Conservation (phyloP, 2,113 vertebrate species). For the Pachycephala philippinensis region DNA sequence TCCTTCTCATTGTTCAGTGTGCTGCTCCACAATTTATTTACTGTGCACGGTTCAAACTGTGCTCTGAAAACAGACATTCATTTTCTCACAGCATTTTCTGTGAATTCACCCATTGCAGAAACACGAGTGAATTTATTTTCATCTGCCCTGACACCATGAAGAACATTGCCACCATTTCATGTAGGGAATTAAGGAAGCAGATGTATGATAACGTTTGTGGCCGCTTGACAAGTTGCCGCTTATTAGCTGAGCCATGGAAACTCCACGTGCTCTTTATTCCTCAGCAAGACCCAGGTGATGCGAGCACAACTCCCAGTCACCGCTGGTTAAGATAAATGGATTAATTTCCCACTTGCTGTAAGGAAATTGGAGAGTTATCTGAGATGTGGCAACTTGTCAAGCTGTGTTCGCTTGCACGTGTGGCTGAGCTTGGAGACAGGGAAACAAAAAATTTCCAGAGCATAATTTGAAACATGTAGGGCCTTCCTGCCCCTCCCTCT, state of each 20-base stretch:
- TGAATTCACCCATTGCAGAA: background rate
- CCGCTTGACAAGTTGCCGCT: background rate
- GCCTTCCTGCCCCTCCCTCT: background rate
- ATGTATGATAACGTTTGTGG: background rate
- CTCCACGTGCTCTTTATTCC: background rate
- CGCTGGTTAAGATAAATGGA: background rate
- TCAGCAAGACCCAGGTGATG: background rate
- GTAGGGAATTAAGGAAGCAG: conserved; percentile 22
- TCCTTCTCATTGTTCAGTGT: background rate
- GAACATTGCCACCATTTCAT: background rate
- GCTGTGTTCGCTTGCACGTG: background rate
- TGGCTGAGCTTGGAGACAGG: background rate
- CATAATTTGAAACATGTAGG: background rate
- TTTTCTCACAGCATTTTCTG: background rate
- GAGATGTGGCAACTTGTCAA: background rate
- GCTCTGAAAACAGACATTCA: background rate
- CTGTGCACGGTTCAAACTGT: background rate
- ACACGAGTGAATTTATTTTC: background rate
- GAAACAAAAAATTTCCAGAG: background rate
- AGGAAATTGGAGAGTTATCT: background rate
- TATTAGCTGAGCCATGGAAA: conserved; percentile 14
- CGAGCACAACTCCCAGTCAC: background rate
- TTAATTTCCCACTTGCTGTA: background rate
- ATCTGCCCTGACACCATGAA: background rate
- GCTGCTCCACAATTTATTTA: background rate